Base-by-base conservation (phyloP, 2,113 vertebrate species). In the Dasypus novemcinctus region DNA sequence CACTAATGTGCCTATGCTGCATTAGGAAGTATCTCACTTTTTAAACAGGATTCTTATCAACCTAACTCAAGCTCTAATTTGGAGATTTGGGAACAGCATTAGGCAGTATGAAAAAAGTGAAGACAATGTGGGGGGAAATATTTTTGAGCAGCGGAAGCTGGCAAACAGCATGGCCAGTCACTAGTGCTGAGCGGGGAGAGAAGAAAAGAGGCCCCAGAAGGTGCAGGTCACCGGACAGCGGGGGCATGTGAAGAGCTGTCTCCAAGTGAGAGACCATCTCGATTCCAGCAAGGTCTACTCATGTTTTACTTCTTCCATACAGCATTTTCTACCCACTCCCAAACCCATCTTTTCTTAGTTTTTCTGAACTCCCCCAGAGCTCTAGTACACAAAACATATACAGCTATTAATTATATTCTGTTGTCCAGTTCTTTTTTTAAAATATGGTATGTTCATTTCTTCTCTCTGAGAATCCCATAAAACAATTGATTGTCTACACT, bases 401-500 rank as follows among this genome's bases (percentile, higher is more conserved):
- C 17, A 90, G 14, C n/a, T 69, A 21, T 43, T 89, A 72, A 89
- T 69, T 78, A 71, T 38, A 31, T 2, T 92, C 54, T 57, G 9
- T n/a, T 63, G 61, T 57, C 29, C 29, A 87, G 59, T 43, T 66
- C 33, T 41, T 23, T 49, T 79, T 71, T 52, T 20, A 72, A 79
- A 91, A 82, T 27, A 21, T 57, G 7, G 5, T 43, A 57, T 63
- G 36, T 72, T 78, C 79, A 74, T 49, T 74, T 52, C 41, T 90
- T 87, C 90, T 80, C 49, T 87, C 59, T 84, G 59, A 43, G 81
- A 96, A 90, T 46, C 25, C 41, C 80, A 87, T 90, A 89, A 91
- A 91, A 84, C 38, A 79, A 84, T 0, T 20, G 85, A 20, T 6
- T 90, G 38, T 83, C 52, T 79, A 29, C 15, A 78, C 57, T 61